Percentiles rank a stretch among this genome's conserved stretches.
Evolutionary conservation across 92 coral and sea anemone genomes (phyloP).

Genomic region (Phymanthus crucifer): DNA sequence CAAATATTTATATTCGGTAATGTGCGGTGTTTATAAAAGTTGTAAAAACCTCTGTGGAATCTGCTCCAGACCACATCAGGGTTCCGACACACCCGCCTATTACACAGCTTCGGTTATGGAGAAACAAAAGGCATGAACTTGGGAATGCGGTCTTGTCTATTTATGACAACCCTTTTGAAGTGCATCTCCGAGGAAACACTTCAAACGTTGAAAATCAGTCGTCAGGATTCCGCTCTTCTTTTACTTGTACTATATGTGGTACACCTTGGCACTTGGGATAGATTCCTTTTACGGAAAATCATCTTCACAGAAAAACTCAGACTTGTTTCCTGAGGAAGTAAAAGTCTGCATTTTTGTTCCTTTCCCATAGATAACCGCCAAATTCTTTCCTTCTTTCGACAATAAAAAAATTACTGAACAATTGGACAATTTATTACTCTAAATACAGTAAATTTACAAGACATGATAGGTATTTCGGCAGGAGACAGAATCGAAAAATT

Average conservation of each 20-base stretch:
- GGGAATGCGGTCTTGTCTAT: neutral
- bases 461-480: too few relatives aligned
- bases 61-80: slow-evolving; percentile 30
- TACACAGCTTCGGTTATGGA: neutral
- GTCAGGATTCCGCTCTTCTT: slow-evolving; percentile 4
- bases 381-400: neutral
- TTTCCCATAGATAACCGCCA: neutral
- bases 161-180: slow-evolving; percentile 17
- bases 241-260: neutral
- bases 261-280: neutral
- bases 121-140: neutral
- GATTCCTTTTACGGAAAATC: neutral
- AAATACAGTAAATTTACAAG: too few relatives aligned
- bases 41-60: slow-evolving; percentile 4
- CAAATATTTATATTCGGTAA: slow-evolving; percentile 4
- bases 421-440: neutral
- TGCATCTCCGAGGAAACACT: slow-evolving; percentile 12
- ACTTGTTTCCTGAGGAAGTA: neutral
- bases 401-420: neutral
- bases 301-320: neutral
- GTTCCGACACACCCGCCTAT: slow-evolving; percentile 17
- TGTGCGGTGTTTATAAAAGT: slow-evolving; percentile 18
- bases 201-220: slow-evolving; percentile 10
- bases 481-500: neutral
- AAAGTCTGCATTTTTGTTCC: neutral